These are phyloP conservation scores for Thalpophila matura DNA, from an alignment of 2,888 invertebrate genomes.

Conservation along the genomic window DNA sequence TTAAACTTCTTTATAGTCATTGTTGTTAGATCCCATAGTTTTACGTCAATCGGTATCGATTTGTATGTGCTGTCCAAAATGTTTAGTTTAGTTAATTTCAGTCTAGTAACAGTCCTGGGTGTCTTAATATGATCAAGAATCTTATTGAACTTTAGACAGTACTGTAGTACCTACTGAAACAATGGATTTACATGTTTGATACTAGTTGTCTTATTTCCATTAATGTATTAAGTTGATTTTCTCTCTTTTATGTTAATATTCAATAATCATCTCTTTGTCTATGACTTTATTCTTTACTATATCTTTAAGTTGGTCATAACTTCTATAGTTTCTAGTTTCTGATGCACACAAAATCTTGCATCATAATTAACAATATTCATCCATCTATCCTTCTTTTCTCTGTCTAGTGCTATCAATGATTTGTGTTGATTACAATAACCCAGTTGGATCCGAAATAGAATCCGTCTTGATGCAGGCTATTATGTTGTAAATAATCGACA, in stretches of 20 bases:
- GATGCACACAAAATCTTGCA: neutral
- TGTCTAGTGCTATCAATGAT: constrained; percentile 22
- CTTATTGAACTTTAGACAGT: no score
- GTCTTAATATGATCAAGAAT: neutral
- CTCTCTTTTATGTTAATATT: neutral
- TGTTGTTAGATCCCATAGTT: neutral
- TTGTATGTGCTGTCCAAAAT: neutral
- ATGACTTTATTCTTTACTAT: neutral
- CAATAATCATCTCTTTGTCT: neutral
- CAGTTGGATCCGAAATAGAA: constrained; percentile 48
- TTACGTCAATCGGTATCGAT: neutral
- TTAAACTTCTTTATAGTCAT: constrained; percentile 39
- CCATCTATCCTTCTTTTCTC: neutral
- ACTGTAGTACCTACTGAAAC: neutral
- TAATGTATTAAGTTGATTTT: neutral
- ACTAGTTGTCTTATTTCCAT: neutral
- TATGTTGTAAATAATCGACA: constrained; percentile 71
- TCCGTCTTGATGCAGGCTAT: constrained; percentile 58
- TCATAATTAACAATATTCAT: neutral
- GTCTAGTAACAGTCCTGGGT: no score
- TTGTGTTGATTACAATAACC: constrained; percentile 53
- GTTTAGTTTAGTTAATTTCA: no score
- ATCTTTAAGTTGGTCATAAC: no score
- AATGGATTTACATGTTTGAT: neutral
- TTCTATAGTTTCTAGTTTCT: neutral